Conservation (phyloP, 2,888 invertebrate genomes). For the Cheilosia pagana region DNA sequence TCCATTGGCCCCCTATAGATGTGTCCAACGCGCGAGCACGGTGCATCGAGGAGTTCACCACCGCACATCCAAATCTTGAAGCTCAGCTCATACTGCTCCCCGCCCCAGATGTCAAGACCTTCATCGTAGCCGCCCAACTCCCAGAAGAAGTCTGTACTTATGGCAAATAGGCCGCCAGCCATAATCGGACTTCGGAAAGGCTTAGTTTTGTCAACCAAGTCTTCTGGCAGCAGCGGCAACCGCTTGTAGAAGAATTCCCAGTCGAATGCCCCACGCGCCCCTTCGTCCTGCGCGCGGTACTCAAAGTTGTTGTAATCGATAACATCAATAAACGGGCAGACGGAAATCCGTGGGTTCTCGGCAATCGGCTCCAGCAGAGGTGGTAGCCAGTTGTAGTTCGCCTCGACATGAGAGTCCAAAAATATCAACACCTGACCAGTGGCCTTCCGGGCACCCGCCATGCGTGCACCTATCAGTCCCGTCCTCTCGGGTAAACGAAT, state of each 20-base stretch:
- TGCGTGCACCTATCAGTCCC: constrained; percentile 94
- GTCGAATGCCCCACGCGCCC: constrained; percentile 97
- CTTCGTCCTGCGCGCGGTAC: constrained; percentile 97
- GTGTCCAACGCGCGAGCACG: constrained; percentile 96
- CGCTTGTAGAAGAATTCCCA: constrained; percentile 99
- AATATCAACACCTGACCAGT: constrained; percentile 93
- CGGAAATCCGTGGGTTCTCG: constrained; percentile 91
- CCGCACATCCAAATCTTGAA: constrained; percentile 99
- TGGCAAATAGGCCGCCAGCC: constrained; percentile 99
- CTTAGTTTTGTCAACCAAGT: constrained; percentile 80
- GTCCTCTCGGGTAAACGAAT: constrained; percentile 89
- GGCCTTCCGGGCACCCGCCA: constrained; percentile 92
- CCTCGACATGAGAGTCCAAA: constrained; percentile 96
- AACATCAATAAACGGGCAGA: constrained; percentile 99
- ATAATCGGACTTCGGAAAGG: constrained; percentile 93
- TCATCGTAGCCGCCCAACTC: constrained; percentile 97
- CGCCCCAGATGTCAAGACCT: constrained; percentile 98
- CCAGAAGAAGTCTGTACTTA: constrained; percentile 96
- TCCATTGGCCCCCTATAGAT: constrained; percentile 91
- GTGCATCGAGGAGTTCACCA: constrained; percentile 95
- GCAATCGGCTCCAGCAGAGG: constrained; percentile 96
- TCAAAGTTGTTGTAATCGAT: constrained; percentile 95
- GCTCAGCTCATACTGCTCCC: constrained; percentile 98
- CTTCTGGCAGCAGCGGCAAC: constrained; percentile 87
- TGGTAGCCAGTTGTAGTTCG: constrained; percentile 96